These are phyloP conservation scores for Aptenodytes patagonicus DNA, from an alignment of 2,113 vertebrate genomes.

Conservation along the genomic window DNA sequence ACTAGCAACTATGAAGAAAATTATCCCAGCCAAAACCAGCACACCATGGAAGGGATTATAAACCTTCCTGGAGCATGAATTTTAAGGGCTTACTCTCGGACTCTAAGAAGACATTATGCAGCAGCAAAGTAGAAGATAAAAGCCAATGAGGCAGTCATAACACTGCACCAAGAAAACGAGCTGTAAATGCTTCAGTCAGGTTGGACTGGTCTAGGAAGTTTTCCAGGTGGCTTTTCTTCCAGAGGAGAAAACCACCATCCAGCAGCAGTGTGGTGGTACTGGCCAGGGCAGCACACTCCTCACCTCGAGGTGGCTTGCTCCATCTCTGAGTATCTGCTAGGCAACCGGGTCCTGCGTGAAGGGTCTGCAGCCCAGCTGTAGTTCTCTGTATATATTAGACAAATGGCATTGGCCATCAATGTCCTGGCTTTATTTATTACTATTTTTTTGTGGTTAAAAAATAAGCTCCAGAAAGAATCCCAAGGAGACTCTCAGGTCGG, in stretches of 20 bases:
- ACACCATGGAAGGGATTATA: not conserved
- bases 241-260: not conserved
- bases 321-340: not conserved
- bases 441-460: not conserved
- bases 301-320: not conserved
- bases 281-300: not conserved
- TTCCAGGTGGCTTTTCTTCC: not conserved
- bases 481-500: not conserved
- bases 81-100: not conserved
- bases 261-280: not conserved
- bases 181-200: not conserved
- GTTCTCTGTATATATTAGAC: not conserved
- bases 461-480: not conserved
- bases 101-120: not conserved
- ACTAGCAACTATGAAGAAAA: no score
- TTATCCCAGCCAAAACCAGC: no score
- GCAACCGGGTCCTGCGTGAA: not conserved
- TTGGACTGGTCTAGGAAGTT: not conserved
- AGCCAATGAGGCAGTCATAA: not conserved
- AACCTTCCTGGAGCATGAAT: not conserved
- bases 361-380: not conserved
- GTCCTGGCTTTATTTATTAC: not conserved
- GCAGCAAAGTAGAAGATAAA: not conserved
- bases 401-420: not conserved
- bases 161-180: not conserved